Evolutionary conservation across 2,888 invertebrate genomes (phyloP), one percentile per base, ranked within the genome.

Genomic region (Apamea anceps): DNA sequence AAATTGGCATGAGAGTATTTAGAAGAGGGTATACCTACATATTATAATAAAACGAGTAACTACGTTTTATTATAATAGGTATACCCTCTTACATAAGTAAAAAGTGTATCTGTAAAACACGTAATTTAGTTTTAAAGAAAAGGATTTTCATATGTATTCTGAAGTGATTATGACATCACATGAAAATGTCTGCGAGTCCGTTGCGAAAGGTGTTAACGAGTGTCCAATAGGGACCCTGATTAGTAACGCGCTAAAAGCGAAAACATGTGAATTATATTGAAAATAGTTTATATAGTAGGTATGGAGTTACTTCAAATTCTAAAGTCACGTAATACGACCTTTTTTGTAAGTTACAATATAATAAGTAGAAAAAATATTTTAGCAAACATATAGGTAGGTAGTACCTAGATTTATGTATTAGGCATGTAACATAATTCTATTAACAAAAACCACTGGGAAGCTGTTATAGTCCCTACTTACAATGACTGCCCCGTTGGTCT

Each of bases 161-260:
- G 67, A 72, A 75, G 48, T 62, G 63, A 72, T 75, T 80, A 89
- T 80, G 48, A 81, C 62, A 80, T 75, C 13, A 67, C 65, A 80
- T 85, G 87, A 87, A 85, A 86, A 81, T 80, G 77, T 86, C 85
- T 80, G 82, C 66, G 78, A 76, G 85, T 85, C 81, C 74, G 86
- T 93, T 94, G 89, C 93, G 91, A 93, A 93, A 96, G 91, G 93
- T 91, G 94, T 90, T 94, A 94, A 94, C 90, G 85, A 91, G 87
- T 86, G 89, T 89, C 90, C 90, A 91, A 88, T 86, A 89, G 92
- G 91, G 92, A 92, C 91, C 88, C 91, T 93, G 92, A 93, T 95
- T 94, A 95, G 94, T 93, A 90, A 82, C 81, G 87, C 90, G 96
- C 96, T 96, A 96, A 96, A 96, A 96, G 93, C 89, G 96, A 96